Percentiles rank a stretch among this genome's conserved stretches.
Evolutionary conservation across 92 coral and sea anemone genomes (phyloP).

Genomic region (Montipora capitata): DNA sequence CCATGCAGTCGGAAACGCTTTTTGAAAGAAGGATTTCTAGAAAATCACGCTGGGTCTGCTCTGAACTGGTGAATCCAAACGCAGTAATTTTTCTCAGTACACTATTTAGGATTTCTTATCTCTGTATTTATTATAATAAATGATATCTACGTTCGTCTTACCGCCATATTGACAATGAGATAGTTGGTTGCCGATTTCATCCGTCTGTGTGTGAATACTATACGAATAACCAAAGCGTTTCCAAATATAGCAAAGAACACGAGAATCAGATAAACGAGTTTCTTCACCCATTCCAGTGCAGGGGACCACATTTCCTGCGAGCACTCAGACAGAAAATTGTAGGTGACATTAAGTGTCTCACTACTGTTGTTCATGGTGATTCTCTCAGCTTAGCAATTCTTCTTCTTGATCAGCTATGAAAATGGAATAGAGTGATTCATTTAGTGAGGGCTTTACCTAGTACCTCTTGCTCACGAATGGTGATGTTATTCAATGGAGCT

Average conservation of each 20-base stretch:
- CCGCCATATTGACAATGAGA: constrained; percentile 80
- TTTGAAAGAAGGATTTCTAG: too few species aligned
- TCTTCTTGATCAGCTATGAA: neutral
- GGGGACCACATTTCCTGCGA: neutral
- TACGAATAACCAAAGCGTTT: constrained; percentile 67
- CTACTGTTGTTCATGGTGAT: constrained; percentile 39
- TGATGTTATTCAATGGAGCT: neutral
- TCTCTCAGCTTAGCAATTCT: neutral
- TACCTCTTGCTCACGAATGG: too few species aligned
- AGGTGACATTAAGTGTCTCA: constrained; percentile 4
- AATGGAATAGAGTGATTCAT: too few species aligned
- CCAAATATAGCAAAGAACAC: constrained; percentile 70
- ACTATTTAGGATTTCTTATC: too few species aligned
- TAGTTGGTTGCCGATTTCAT: constrained; percentile 80
- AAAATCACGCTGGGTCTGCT: too few species aligned
- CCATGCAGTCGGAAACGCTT: too few species aligned
- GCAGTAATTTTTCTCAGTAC: too few species aligned
- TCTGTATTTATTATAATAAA: too few species aligned
- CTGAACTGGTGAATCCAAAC: too few species aligned
- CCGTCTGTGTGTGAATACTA: constrained; percentile 62
- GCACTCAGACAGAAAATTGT: constrained; percentile 1
- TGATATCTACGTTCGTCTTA: constrained; percentile 10
- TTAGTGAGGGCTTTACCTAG: too few species aligned
- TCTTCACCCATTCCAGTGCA: constrained; percentile 35
- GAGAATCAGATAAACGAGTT: constrained; percentile 51